Percentiles rank a stretch among this genome's conserved stretches.
These are phyloP conservation scores for Nymphalis urticae DNA, from an alignment of 2,888 invertebrate species.

Conservation along the genomic window DNA sequence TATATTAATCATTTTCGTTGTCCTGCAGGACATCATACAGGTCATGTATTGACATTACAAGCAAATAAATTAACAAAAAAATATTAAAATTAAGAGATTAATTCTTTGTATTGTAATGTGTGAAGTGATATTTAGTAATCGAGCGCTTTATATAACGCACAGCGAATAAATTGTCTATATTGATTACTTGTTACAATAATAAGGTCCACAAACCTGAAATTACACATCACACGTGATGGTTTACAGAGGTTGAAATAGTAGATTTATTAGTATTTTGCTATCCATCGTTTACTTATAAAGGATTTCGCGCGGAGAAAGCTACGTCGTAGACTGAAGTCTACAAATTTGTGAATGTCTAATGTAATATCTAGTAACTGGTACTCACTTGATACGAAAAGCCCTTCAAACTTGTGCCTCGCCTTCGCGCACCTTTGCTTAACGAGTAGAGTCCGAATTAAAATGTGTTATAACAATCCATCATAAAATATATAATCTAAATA, in stretches of 20 bases:
- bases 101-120: too few species aligned
- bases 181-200: too few species aligned
- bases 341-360: neutral
- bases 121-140: too few species aligned
- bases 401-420: conserved; percentile 26
- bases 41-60: neutral
- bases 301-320: too few species aligned
- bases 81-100: too few species aligned
- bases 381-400: conserved; percentile 44
- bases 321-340: neutral
- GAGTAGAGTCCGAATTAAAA: conserved; percentile 37
- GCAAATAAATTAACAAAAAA: neutral
- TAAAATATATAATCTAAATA: conserved; percentile 53
- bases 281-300: too few species aligned
- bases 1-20: conserved; percentile 90
- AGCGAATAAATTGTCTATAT: too few species aligned
- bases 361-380: conserved; percentile 1
- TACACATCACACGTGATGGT: too few species aligned
- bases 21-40: conserved; percentile 3
- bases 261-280: too few species aligned
- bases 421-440: conserved; percentile 40
- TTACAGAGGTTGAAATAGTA: too few species aligned
- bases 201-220: too few species aligned
- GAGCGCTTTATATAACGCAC: too few species aligned
- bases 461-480: conserved; percentile 51